phyloP scores from a whole-genome alignment of 2,113 vertebrate genomes.

The Protobothrops mucrosquamatus region DNA sequence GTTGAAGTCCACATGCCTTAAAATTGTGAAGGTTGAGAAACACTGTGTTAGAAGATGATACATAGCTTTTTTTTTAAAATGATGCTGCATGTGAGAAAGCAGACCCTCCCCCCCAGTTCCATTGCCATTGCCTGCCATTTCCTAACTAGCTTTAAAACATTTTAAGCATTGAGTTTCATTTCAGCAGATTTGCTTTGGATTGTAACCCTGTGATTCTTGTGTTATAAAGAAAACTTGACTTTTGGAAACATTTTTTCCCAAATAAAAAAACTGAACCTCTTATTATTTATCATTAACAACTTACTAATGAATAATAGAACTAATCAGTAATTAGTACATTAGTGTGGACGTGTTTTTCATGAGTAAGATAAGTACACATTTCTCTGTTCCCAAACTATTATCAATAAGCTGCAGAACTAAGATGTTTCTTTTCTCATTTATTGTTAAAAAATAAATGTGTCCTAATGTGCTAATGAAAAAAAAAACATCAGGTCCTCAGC shows the following conservation, averaged over 20 bases:
- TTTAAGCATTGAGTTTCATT: not conserved
- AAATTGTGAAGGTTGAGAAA: no score
- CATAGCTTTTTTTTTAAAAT: not conserved
- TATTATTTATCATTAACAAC: not conserved
- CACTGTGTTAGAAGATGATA: not conserved
- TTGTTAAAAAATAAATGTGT: not conserved
- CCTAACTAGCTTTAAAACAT: not conserved
- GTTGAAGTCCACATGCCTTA: no score
- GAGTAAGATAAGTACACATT: not conserved
- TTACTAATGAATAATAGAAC: not conserved
- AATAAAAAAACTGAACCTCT: not conserved
- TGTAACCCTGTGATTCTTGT: not conserved
- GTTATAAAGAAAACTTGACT: constrained; percentile 1
- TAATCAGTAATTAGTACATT: not conserved
- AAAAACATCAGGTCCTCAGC: not conserved
- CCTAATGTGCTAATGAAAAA: constrained; percentile 3
- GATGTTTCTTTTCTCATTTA: not conserved
- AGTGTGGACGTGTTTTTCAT: not conserved
- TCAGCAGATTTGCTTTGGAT: not conserved
- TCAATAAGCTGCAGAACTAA: not conserved
- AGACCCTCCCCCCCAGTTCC: no score
- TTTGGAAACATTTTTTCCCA: not conserved
- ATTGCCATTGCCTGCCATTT: not conserved
- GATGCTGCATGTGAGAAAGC: not conserved
- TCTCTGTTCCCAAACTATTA: not conserved